A percentile compares a stretch with the other conserved stretches of the same genome.
Conservation (phyloP, 2,113 vertebrate genomes). For the Terrapene triunguis region DNA sequence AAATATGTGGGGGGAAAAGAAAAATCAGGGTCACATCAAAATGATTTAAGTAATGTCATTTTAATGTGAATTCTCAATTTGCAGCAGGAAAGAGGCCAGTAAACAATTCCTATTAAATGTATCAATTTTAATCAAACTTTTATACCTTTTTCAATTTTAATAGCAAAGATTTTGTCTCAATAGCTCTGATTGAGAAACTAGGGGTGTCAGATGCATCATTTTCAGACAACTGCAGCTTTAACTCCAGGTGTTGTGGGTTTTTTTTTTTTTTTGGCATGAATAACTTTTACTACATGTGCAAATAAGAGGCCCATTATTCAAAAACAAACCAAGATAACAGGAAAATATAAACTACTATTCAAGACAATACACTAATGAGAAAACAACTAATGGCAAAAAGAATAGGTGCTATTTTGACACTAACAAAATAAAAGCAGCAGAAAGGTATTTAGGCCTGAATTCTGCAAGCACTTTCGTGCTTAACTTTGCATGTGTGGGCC, state of each 20-base stretch:
- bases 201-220: neutral
- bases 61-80: slow-evolving; percentile 47
- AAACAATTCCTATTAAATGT: neutral
- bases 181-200: slow-evolving; percentile 51
- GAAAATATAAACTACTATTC: neutral
- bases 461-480: neutral
- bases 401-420: slow-evolving; percentile 33
- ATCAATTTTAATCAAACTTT: slow-evolving; percentile 2
- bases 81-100: neutral
- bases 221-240: neutral
- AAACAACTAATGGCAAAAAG: neutral
- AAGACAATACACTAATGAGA: neutral
- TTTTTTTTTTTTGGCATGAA: neutral
- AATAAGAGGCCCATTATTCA: neutral
- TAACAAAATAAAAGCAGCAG: slow-evolving; percentile 55
- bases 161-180: slow-evolving; percentile 49
- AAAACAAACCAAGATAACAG: neutral
- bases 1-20: neutral
- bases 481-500: neutral
- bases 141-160: neutral
- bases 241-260: neutral
- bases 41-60: neutral
- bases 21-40: neutral
- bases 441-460: slow-evolving; percentile 25
- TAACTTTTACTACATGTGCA: neutral